Base-by-base conservation (phyloP, 2,113 vertebrate genomes). In the Periophthalmodon schlosseri region DNA sequence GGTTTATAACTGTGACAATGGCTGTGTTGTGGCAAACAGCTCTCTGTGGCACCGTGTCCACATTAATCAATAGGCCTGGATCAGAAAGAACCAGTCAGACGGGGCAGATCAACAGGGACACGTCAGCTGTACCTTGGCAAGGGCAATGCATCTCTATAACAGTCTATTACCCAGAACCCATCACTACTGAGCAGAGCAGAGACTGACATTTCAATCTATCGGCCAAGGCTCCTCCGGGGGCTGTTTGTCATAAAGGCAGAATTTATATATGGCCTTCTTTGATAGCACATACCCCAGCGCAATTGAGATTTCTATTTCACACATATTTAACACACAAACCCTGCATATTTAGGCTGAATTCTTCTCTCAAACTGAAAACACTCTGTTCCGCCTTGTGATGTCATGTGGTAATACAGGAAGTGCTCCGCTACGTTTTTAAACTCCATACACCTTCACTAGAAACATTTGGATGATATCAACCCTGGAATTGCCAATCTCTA, bases 51-150 rank as follows among this genome's bases (percentile, higher is more conserved):
- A n/a, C 68, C 6, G 6, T 60, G 28, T 68, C 60, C 71, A 68
- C 56, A 66, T 57, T 64, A 50, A 74, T 74, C 77, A 21, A 67
- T 76, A 49, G 9, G 8, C 36, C 68, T 36, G 68, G 71, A 69
- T 69, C 63, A 60, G 50, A 70, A 20, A 49, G 23, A 61, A 12
- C 2, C 60, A 61, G 74, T 39, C 54, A 69, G 7, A 47, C 13
- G 73, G 50, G 70, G 67, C 75, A 20, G 7, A 56, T n/a, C 50
- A 56, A 61, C 57, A 63, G 23, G 18, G 16, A 63, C 65, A 73
- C 33, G 83, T 71, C 63, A 71, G 70, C 69, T 75, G 72, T 65
- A 82, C 68, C 15, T 54, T 54, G n/a, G 72, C 69, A 75, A 56
- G 74, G 56, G 49, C 58, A 75, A 54, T 16, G 68, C n/a, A 69